Evolutionary conservation across 2,797 vertebrate species (phyloP).

Genomic region (Loriculus beryllinus): DNA sequence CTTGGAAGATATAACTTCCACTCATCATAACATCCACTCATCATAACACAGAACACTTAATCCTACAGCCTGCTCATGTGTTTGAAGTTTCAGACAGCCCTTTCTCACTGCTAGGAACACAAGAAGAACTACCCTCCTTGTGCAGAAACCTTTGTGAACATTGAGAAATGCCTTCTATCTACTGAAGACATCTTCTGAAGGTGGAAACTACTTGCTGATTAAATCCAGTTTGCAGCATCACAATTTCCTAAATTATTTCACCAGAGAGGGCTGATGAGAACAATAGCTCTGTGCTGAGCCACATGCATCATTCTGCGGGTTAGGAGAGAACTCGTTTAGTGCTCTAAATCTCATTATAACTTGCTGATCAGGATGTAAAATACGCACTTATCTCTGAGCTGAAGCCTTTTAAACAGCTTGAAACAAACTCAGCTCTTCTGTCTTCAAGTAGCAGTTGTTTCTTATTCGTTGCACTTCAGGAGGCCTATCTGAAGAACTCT

Average conservation of each 20-base stretch:
- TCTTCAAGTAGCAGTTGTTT: neutral
- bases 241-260: neutral
- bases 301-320: neutral
- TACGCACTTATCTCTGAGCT: neutral
- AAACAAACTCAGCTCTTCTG: neutral
- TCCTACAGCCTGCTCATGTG: neutral
- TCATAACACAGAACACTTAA: slow-evolving; percentile 1
- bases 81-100: neutral
- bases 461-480: neutral
- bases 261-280: neutral
- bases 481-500: neutral
- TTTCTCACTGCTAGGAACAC: neutral
- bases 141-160: neutral
- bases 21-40: neutral
- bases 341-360: neutral
- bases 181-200: neutral
- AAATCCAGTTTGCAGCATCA: neutral
- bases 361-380: neutral
- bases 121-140: neutral
- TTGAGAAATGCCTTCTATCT: neutral
- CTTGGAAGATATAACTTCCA: neutral
- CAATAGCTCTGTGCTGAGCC: neutral
- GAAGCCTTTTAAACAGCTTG: slow-evolving; percentile 11
- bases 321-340: neutral
- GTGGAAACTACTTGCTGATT: neutral